Conservation (phyloP, 1,140 invertebrate genomes). For the Stenopsyche tienmushanensis region DNA sequence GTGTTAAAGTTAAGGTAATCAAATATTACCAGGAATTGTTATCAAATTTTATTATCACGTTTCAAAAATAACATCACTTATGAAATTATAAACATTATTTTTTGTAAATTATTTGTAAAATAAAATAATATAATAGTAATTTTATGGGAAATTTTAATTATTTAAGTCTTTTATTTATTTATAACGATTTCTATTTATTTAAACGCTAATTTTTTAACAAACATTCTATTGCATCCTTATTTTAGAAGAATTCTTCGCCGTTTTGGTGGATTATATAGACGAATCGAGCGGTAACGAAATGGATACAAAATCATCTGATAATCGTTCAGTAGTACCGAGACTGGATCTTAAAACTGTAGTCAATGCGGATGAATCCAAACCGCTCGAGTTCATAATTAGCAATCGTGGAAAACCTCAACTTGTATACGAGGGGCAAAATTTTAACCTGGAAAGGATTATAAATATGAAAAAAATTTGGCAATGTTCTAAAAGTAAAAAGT, state of each 20-base stretch:
- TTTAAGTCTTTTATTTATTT: not conserved
- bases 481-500: slow-evolving; percentile 33
- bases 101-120: not conserved
- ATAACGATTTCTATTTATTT: not conserved
- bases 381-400: slow-evolving; percentile 35
- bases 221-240: slow-evolving; percentile 4
- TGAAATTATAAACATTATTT: not conserved
- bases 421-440: slow-evolving; percentile 36
- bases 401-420: slow-evolving; percentile 37
- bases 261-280: slow-evolving; percentile 32
- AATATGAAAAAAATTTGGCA: slow-evolving; percentile 35
- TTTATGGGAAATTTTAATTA: not conserved
- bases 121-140: not conserved
- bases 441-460: slow-evolving; percentile 37
- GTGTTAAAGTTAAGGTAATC: too few relatives aligned
- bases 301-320: not conserved
- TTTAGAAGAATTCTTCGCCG: slow-evolving; percentile 31
- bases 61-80: too few relatives aligned
- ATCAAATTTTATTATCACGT: too few relatives aligned
- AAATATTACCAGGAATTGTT: too few relatives aligned
- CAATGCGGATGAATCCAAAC: not conserved
- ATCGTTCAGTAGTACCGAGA: not conserved
- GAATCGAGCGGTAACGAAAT: slow-evolving; percentile 13
- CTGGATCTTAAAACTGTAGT: not conserved
- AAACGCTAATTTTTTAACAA: not conserved